These are phyloP conservation scores for Drosophila watanabei DNA, from an alignment of 1,140 invertebrate genomes.

Conservation along the genomic window DNA sequence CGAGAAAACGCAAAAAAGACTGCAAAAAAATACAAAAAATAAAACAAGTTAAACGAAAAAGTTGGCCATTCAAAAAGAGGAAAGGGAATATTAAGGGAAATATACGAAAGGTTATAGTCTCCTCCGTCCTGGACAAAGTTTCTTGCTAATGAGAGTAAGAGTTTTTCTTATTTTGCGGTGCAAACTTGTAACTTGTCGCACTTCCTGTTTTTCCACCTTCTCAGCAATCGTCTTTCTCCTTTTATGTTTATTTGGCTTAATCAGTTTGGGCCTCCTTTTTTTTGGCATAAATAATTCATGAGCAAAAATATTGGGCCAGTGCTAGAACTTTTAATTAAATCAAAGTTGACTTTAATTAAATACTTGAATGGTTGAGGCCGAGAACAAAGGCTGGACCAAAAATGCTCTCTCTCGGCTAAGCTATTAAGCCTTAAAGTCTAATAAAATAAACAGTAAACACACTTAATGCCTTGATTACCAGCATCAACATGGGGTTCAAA, in stretches of 20 bases:
- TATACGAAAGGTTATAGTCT: conserved; percentile 52
- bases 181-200: conserved; percentile 64
- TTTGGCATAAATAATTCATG: conserved; percentile 76
- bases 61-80: conserved; percentile 58
- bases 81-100: conserved; percentile 39
- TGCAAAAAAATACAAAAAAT: conserved; percentile 18
- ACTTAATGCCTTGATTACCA: conserved; percentile 84
- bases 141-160: conserved; percentile 80
- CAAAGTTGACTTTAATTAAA: conserved; percentile 79
- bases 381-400: conserved; percentile 45
- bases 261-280: conserved; percentile 35
- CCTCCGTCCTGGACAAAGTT: conserved; percentile 45
- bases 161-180: conserved; percentile 61
- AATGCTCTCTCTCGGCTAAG: conserved; percentile 51
- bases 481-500: conserved; percentile 61
- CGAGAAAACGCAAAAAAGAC: conserved; percentile 12
- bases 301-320: conserved; percentile 38
- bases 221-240: conserved; percentile 29
- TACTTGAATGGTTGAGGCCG: conserved; percentile 40
- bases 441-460: conserved; percentile 84
- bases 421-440: conserved; percentile 83
- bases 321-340: conserved; percentile 79
- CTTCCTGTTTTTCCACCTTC: conserved; percentile 32
- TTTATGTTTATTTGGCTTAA: conserved; percentile 49
- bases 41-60: conserved; percentile 76